Evolutionary conservation across 1,140 invertebrate genomes (phyloP).

Genomic region (Potamilus streckersoni): DNA sequence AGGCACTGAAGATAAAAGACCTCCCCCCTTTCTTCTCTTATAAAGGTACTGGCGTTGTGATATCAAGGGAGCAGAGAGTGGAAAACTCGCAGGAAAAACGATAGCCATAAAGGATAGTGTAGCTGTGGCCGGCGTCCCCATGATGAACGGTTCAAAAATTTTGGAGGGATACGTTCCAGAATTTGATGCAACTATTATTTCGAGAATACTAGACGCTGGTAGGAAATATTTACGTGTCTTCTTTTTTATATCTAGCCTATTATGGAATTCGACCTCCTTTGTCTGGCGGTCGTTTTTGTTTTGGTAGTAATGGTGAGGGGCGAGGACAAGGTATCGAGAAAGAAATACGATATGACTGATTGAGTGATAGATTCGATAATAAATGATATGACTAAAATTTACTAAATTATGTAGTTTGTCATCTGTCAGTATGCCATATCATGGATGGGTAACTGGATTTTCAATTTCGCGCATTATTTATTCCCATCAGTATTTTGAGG

Average conservation of each 20-base stretch:
- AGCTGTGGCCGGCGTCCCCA: constrained; percentile 58
- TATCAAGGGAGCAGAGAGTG: constrained; percentile 45
- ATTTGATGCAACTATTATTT: constrained; percentile 56
- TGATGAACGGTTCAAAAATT: constrained; percentile 55
- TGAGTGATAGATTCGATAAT: not conserved
- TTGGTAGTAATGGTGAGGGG: too few species aligned
- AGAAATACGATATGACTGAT: not conserved
- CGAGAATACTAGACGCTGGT: constrained; percentile 57
- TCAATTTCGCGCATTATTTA: too few species aligned
- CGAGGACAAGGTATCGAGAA: not conserved
- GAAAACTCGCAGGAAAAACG: constrained; percentile 50
- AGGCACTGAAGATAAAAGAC: not conserved
- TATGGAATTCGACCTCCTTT: not conserved
- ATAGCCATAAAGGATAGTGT: constrained; percentile 59
- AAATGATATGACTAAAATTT: not conserved
- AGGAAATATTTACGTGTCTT: not conserved
- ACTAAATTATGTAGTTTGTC: too few species aligned
- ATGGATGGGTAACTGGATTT: too few species aligned
- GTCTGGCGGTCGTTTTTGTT: not conserved
- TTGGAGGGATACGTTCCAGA: constrained; percentile 56
- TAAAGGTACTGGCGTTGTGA: constrained; percentile 57
- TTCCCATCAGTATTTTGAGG: too few species aligned
- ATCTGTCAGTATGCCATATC: too few species aligned
- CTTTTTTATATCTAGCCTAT: not conserved
- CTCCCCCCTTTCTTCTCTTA: not conserved